Percentiles rank a stretch among this genome's conserved stretches.
phyloP scores from a whole-genome alignment of 2,113 vertebrate species.

The Neogale vison region DNA sequence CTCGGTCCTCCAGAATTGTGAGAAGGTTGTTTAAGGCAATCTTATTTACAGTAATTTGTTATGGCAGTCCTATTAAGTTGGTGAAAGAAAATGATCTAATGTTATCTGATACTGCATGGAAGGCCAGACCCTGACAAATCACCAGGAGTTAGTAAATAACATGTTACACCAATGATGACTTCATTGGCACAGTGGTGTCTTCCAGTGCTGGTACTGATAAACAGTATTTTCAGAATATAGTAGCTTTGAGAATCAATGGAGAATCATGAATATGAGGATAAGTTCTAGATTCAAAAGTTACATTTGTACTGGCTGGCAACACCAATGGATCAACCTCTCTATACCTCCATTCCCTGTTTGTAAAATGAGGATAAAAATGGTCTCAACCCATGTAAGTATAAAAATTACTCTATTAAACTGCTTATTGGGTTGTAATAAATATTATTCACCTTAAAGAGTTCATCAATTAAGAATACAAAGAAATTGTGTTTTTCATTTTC shows the following conservation, averaged over 20 bases:
- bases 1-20: not conserved
- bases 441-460: not conserved
- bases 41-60: not conserved
- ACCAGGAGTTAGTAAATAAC: not conserved
- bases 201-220: not conserved
- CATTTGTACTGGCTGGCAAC: not conserved
- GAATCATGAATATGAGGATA: not conserved
- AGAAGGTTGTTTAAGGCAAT: not conserved
- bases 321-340: not conserved
- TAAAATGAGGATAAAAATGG: not conserved
- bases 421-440: not conserved
- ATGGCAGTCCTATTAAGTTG: too few relatives aligned
- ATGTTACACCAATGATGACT: not conserved
- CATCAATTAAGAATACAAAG: not conserved
- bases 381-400: not conserved
- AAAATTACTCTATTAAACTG: not conserved
- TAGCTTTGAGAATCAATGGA: not conserved
- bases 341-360: not conserved
- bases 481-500: not conserved
- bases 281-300: not conserved
- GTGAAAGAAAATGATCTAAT: not conserved
- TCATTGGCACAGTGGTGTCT: not conserved
- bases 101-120: not conserved
- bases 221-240: not conserved
- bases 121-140: not conserved